These are phyloP conservation scores for Polydrusus tereticollis DNA, from an alignment of 2,888 invertebrate species.

Conservation along the genomic window DNA sequence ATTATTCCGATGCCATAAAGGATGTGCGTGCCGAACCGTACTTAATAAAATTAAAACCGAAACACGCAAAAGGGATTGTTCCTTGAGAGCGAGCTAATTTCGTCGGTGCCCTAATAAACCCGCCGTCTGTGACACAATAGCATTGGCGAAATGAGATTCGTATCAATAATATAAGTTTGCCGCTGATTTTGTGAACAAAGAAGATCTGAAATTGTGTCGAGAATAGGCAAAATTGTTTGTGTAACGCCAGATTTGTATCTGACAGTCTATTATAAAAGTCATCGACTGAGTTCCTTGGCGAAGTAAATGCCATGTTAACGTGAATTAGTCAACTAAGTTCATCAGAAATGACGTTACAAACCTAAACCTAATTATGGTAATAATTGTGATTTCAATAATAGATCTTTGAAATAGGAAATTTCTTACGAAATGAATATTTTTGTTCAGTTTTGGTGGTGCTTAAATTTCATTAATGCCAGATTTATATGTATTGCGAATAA, in stretches of 20 bases:
- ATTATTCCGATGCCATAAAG: conserved; percentile 31
- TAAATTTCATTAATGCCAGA: too few relatives aligned
- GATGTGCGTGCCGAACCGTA: conserved; percentile 37
- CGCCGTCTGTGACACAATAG: conserved; percentile 29
- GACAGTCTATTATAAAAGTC: too few relatives aligned
- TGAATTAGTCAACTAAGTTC: too few relatives aligned
- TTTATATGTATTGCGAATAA: too few relatives aligned
- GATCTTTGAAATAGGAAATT: too few relatives aligned
- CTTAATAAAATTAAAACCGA: conserved; percentile 37
- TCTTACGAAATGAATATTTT: too few relatives aligned
- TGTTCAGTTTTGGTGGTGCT: too few relatives aligned
- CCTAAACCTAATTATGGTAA: too few relatives aligned
- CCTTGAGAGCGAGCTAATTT: conserved; percentile 36
- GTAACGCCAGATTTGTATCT: not conserved
- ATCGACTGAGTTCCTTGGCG: too few relatives aligned
- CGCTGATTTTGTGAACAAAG: conserved; percentile 14
- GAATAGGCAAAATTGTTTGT: not conserved
- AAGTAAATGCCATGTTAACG: too few relatives aligned
- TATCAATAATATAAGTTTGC: conserved; percentile 24
- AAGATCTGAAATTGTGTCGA: not conserved
- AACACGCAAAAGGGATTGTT: conserved; percentile 36
- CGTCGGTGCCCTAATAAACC: conserved; percentile 28
- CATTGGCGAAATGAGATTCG: conserved; percentile 23
- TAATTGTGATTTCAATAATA: too few relatives aligned
- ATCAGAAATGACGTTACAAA: too few relatives aligned